Evolutionary conservation across 2,113 vertebrate species (phyloP), one percentile per base, ranked within the genome.

Genomic region (Lycocorax pyrrhopterus): DNA sequence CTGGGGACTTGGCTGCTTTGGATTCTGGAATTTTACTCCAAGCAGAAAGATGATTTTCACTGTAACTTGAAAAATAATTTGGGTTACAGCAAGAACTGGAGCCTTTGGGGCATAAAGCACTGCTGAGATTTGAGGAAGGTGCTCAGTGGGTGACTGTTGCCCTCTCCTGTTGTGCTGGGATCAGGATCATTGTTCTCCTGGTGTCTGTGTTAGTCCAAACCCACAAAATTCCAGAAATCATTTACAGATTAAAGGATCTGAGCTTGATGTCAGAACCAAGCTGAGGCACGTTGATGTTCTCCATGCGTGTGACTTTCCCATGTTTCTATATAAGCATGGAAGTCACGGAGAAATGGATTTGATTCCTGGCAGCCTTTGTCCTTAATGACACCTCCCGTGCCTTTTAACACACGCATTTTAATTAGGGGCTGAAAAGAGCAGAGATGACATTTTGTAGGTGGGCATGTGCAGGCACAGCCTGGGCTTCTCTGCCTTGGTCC

Each of bases 351-450:
- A 68, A 41, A 41, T 35, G 29, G 39, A 18, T 68, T 53, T 26
- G 6, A 49, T 62, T 84, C n/a, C 16, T 63, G 58, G 25, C 43
- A 80, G 43, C 16, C 18, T 58, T 64, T 68, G 21, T 59, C 33
- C 26, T 60, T 37, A 35, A 29, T 30, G 25, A 41, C n/a, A 62
- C 7, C 3, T 7, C 9, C 23, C 0, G 0, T 16, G 7, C n/a
- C 19, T 64, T 78, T 85, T 16, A 29, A 55, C 43, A 18, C 7
- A 1, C 20, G 7, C 7, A 12, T 67, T 79, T 89, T 43, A 72
- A 72, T 26, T 23, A 25, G 67, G 12, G 43, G 12, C 32, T 59
- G 23, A 30, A 59, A 53, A 79, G 69, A 39, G 21, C 30, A 43
- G 25, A 37, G 15, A 29, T 51, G 46, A n/a, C 23, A 5, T 76